Evolutionary conservation across 1,140 invertebrate species (phyloP).

Genomic region (Cydia strobilella): DNA sequence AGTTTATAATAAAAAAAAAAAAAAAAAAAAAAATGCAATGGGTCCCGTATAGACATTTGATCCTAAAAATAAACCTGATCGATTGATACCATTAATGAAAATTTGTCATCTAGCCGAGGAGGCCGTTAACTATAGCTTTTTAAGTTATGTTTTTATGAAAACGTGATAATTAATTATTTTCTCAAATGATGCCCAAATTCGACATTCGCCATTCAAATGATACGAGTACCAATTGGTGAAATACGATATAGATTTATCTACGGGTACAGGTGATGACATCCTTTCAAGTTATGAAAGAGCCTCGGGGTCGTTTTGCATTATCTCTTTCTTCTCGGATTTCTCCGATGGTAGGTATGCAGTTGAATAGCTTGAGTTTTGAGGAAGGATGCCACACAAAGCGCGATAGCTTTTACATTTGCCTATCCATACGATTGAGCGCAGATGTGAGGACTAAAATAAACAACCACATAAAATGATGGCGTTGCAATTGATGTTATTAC

Average conservation of each 20-base stretch:
- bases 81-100: too few species aligned
- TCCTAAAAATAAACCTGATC: too few species aligned
- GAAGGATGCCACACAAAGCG: constrained; percentile 30
- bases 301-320: constrained; percentile 19
- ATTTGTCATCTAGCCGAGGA: too few species aligned
- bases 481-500: background rate
- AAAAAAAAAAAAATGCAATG: too few species aligned
- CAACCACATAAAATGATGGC: background rate
- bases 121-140: too few species aligned
- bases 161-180: background rate
- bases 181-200: background rate
- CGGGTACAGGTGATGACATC: constrained; percentile 15
- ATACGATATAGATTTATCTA: background rate
- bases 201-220: too few species aligned
- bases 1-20: too few species aligned
- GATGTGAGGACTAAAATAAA: constrained; percentile 2
- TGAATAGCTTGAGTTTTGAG: constrained; percentile 4
- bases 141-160: too few species aligned
- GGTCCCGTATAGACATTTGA: too few species aligned
- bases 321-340: constrained; percentile 25
- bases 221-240: background rate
- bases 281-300: background rate
- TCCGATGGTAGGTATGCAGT: background rate
- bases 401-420: background rate
- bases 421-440: background rate